Conservation (phyloP, 2,797 vertebrate genomes). For the Rhabdomys pumilio region DNA sequence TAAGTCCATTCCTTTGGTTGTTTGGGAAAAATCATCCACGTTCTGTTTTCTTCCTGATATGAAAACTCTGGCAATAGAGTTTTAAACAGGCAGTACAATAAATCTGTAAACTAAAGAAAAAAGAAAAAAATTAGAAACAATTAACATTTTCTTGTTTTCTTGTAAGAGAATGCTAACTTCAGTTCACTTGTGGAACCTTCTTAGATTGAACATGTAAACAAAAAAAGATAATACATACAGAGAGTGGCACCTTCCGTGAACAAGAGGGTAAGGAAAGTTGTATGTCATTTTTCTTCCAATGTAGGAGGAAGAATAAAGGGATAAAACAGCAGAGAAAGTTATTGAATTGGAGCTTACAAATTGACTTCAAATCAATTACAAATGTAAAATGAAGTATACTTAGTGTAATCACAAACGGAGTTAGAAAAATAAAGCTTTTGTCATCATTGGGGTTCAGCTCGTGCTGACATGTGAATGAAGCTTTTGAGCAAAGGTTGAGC, state of each 20-base stretch:
- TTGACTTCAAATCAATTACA: constrained; percentile 56
- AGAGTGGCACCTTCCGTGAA: constrained; percentile 27
- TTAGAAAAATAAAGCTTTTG: not conserved
- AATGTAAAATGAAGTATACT: constrained; percentile 32
- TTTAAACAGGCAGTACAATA: constrained; percentile 48
- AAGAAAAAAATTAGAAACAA: constrained; percentile 57
- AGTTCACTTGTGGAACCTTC: constrained; percentile 37
- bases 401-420: not conserved
- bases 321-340: constrained; percentile 37
- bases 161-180: constrained; percentile 57
- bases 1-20: not conserved
- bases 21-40: constrained; percentile 35
- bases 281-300: constrained; percentile 45
- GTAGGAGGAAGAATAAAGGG: constrained; percentile 10
- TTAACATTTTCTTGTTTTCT: constrained; percentile 44
- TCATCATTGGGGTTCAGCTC: not conserved
- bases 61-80: not conserved
- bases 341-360: constrained; percentile 61
- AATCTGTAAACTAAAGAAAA: constrained; percentile 32
- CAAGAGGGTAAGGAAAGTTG: constrained; percentile 27
- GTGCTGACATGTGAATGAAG: constrained; percentile 10
- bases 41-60: constrained; percentile 52
- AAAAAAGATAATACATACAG: not conserved
- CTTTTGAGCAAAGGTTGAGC: constrained; percentile 13
- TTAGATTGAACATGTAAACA: constrained; percentile 43